Conservation (phyloP, 2,113 vertebrate species). For the Sceloporus undulatus region DNA sequence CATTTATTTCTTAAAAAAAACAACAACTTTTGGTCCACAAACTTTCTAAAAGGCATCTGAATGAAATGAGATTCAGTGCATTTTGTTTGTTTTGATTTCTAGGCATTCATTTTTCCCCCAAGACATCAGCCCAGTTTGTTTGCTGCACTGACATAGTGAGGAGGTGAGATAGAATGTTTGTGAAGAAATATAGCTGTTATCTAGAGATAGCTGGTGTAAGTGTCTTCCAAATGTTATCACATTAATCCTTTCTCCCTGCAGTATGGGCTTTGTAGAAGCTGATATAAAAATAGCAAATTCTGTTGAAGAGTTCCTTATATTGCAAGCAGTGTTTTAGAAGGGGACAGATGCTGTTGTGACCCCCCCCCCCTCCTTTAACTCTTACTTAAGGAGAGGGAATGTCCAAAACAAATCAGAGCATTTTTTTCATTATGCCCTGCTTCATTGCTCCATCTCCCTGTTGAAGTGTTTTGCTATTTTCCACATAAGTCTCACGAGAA, state of each 20-base stretch:
- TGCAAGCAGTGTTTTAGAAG: not conserved
- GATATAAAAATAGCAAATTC: constrained; percentile 15
- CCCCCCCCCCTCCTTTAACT: not conserved
- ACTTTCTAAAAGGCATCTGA: constrained; percentile 23
- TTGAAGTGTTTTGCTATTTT: not conserved
- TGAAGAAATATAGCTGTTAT: constrained; percentile 11
- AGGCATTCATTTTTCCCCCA: constrained; percentile 28
- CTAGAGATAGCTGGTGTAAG: not conserved
- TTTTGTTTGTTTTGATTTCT: constrained; percentile 15
- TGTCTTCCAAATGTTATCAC: constrained; percentile 24
- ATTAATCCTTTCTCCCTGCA: not conserved
- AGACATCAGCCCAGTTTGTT: constrained; percentile 23
- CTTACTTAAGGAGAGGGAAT: not conserved
- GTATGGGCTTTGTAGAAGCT: not conserved
- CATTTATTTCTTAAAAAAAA: constrained; percentile 5
- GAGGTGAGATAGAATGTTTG: not conserved
- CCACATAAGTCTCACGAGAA: not conserved
- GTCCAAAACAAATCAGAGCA: not conserved
- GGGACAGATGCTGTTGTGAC: not conserved
- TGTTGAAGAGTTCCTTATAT: not conserved
- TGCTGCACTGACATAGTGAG: constrained; percentile 36
- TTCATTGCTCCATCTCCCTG: not conserved
- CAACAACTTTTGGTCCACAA: constrained; percentile 13
- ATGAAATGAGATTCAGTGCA: not conserved
- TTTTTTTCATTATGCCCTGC: not conserved